A percentile compares a stretch with the other conserved stretches of the same genome.
Evolutionary conservation across 92 coral and sea anemone genomes (phyloP).

Genomic region (Paragorgia papillata): DNA sequence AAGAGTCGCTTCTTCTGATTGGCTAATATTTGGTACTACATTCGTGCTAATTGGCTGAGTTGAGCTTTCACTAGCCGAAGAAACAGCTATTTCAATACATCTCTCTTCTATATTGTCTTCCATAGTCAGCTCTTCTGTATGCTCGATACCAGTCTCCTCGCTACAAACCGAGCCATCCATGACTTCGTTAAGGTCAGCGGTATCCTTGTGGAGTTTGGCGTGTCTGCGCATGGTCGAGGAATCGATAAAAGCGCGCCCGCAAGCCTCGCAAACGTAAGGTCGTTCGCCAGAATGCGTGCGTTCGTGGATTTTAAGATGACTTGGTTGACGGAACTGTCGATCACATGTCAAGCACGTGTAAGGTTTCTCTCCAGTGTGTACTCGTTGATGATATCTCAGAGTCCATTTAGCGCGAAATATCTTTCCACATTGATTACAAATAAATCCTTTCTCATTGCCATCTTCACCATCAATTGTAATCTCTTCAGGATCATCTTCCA

Average conservation of each 20-base stretch:
- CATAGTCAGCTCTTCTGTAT: not conserved
- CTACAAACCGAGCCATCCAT: not conserved
- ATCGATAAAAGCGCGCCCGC: constrained; percentile 47
- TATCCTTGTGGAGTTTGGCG: constrained; percentile 32
- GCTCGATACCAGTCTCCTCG: not conserved
- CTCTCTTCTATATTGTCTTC: not conserved
- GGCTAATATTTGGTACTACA: constrained; percentile 21
- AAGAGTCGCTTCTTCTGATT: constrained; percentile 22
- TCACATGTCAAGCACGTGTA: constrained; percentile 48
- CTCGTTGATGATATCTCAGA: constrained; percentile 31
- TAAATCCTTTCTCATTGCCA: constrained; percentile 19
- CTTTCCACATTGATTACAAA: constrained; percentile 36
- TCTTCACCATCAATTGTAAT: not conserved
- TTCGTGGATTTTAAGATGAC: constrained; percentile 37
- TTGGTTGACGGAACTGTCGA: constrained; percentile 42
- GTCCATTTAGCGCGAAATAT: constrained; percentile 45
- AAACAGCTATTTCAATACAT: constrained; percentile 5
- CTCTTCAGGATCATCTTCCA: constrained; percentile 17
- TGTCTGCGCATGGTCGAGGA: constrained; percentile 40
- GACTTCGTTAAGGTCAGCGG: constrained; percentile 33
- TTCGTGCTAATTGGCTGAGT: constrained; percentile 37
- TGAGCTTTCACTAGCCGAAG: constrained; percentile 17
- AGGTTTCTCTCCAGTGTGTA: constrained; percentile 39
- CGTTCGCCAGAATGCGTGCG: constrained; percentile 42
- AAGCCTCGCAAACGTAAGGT: constrained; percentile 19